Conservation (phyloP, 1,140 invertebrate genomes). For the Macrobrachium nipponense region DNA sequence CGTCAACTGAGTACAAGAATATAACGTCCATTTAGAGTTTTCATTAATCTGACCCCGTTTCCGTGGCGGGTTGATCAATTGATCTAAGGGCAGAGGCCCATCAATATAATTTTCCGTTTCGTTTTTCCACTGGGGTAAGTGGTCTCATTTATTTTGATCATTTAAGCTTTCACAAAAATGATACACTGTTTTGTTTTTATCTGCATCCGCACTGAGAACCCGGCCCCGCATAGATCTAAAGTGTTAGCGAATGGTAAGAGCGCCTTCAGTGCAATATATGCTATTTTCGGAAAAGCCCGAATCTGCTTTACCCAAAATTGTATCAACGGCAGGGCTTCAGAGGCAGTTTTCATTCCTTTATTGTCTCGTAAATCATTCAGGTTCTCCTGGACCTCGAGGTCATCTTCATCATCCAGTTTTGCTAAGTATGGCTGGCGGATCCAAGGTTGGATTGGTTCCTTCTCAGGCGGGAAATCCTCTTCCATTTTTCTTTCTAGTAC, state of each 20-base stretch:
- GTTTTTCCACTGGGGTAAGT: too few species aligned
- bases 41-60: too few species aligned
- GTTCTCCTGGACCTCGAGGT: conserved; percentile 25
- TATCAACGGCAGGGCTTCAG: conserved; percentile 17
- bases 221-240: conserved; percentile 11
- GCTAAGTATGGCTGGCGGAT: conserved; percentile 6
- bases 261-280: neutral
- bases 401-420: conserved; percentile 26
- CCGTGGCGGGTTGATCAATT: too few species aligned
- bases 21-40: too few species aligned
- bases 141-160: too few species aligned
- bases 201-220: conserved; percentile 9
- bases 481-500: conserved; percentile 12
- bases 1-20: too few species aligned
- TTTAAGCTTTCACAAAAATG: too few species aligned
- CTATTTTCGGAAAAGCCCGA: conserved; percentile 15
- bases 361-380: neutral
- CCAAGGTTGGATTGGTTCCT: conserved; percentile 15
- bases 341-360: neutral
- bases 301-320: conserved; percentile 36
- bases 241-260: conserved; percentile 29
- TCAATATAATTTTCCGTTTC: too few species aligned
- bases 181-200: too few species aligned
- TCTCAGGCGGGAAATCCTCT: neutral
- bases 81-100: too few species aligned